Conservation (phyloP, 2,888 invertebrate species). For the Chromoteleia sp. region DNA sequence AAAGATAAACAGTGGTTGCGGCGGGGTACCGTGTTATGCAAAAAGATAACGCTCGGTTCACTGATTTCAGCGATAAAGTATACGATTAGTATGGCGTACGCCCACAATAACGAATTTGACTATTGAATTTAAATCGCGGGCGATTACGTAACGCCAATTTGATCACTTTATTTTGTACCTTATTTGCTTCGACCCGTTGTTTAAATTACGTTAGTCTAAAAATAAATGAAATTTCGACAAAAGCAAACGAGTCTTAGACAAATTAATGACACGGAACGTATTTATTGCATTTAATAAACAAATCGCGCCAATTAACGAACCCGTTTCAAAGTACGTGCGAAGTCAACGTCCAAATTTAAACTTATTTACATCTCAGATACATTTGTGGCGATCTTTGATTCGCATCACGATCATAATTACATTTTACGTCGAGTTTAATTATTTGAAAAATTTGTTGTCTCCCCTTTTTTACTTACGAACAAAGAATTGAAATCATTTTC, state of each 20-base stretch:
- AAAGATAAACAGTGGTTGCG: not conserved
- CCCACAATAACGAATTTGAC: slow-evolving; percentile 8
- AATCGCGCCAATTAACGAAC: not conserved
- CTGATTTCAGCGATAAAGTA: slow-evolving; percentile 15
- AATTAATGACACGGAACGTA: slow-evolving; percentile 8
- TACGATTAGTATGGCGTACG: not conserved
- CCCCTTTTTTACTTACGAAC: too few species aligned
- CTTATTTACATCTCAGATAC: not conserved
- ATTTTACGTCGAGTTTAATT: too few species aligned
- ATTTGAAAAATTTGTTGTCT: too few species aligned
- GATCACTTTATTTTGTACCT: not conserved
- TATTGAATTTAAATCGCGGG: slow-evolving; percentile 1
- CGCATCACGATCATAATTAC: too few species aligned
- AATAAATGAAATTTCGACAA: not conserved
- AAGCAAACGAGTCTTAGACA: not conserved
- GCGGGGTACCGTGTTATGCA: slow-evolving; percentile 1
- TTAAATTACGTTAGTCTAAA: not conserved
- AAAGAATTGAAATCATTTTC: too few species aligned
- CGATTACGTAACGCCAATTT: slow-evolving; percentile 9
- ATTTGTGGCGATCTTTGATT: too few species aligned
- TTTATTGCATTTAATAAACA: slow-evolving; percentile 5
- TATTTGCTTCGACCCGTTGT: not conserved
- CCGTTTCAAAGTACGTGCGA: not conserved
- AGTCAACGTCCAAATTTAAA: slow-evolving; percentile 3
- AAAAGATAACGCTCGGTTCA: slow-evolving; percentile 19